phyloP scores from a whole-genome alignment of 2,113 vertebrate species.

The Ornithorhynchus anatinus region DNA sequence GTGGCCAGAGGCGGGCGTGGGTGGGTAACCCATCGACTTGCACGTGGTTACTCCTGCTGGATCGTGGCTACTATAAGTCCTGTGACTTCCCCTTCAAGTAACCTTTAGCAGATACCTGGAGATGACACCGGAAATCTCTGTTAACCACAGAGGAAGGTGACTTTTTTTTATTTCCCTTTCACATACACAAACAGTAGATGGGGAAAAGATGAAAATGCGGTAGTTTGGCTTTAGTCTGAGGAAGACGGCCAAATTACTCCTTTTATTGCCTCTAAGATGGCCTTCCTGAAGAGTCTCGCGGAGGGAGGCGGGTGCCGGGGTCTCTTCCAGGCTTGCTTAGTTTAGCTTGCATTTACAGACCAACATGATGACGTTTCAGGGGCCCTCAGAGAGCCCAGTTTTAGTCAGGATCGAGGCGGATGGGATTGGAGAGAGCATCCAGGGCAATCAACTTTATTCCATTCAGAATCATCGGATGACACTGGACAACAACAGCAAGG shows the following conservation, averaged over 20 bases:
- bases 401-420: not conserved
- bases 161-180: not conserved
- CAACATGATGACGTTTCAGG: not conserved
- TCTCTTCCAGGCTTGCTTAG: not conserved
- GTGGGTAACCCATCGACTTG: constrained; percentile 15
- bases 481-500: constrained; percentile 6
- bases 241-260: not conserved
- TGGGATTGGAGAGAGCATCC: not conserved
- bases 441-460: constrained; percentile 20
- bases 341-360: constrained; percentile 15
- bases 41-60: constrained; percentile 37
- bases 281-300: not conserved
- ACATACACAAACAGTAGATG: not conserved
- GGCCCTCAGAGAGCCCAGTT: not conserved
- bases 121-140: not conserved
- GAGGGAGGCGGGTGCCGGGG: not conserved
- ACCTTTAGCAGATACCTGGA: constrained; percentile 8
- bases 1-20: not conserved
- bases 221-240: not conserved
- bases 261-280: not conserved
- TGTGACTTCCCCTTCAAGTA: not conserved
- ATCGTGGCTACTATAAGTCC: constrained; percentile 20
- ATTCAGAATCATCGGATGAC: constrained; percentile 7
- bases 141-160: constrained; percentile 4
- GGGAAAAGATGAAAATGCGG: not conserved